Base-by-base conservation (phyloP, 2,888 invertebrate genomes). In the Spilosoma lubricipeda region DNA sequence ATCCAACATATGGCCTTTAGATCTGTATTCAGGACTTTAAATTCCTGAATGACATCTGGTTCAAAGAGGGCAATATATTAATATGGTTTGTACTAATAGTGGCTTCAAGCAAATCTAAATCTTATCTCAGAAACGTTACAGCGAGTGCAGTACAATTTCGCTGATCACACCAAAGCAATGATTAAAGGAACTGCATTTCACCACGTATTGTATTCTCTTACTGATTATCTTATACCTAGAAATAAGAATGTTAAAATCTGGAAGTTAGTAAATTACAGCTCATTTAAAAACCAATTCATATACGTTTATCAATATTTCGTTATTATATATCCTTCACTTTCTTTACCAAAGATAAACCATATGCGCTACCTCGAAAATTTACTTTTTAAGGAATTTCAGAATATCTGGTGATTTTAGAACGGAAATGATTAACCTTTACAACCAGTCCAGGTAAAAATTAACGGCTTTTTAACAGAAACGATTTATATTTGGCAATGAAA, bases 401-500 rank as follows among this genome's bases (percentile, higher is more conserved):
- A n/a, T n/a, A 1, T n/a, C 11, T 23, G 52, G 23, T 23, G 20
- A 23, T 5, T 23, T 52, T 0, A 45, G 18, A 48, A 20, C 18
- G 3, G 18, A 48, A 42, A 18, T 20, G 20, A 52, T 52, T 23
- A 20, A 48, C 20, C 18, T 56, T 56, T n/a, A 56, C 48, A 52
- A 1, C 2, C 52, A 20, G 5, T 52, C 23, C 8, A 52, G 39
- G 39, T 39, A 39, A 39, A 39, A 39, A 39, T 7, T n/a, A n/a
- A n/a, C n/a, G n/a, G n/a, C n/a, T 18, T 18, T 52, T 52, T 23
- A 23, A 52, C 5, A 52, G 52, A n/a, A 56, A 56, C n/a, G 23
- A 56, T n/a, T 23, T 59, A 67, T 11, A 13, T 67, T 67, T 67
- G 39, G 33, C 33, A 67, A 67, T 2, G 67, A 67, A 67, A 67